These are phyloP conservation scores for Colletes latitarsis DNA, from an alignment of 1,140 invertebrate species.

Conservation along the genomic window DNA sequence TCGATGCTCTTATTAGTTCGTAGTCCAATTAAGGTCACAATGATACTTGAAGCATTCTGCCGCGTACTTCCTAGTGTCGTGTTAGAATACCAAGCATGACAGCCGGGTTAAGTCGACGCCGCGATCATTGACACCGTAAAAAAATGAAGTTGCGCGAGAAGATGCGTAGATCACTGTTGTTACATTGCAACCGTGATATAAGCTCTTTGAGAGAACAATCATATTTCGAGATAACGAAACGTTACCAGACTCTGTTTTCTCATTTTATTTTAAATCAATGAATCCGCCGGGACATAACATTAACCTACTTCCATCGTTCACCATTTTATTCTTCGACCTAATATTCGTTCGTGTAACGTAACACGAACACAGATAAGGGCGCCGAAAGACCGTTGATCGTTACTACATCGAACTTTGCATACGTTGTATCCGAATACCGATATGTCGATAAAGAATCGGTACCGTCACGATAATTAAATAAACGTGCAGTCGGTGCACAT, in stretches of 20 bases:
- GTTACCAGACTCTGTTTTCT: not conserved
- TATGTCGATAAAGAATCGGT: too few species aligned
- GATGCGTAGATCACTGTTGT: not conserved
- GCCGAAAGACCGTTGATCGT: not conserved
- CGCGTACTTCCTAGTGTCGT: constrained; percentile 62
- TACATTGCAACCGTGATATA: too few species aligned
- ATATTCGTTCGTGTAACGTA: not conserved
- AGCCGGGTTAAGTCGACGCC: not conserved
- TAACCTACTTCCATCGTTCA: constrained; percentile 17
- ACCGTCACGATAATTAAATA: not conserved
- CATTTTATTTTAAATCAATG: not conserved
- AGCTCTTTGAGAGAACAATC: not conserved
- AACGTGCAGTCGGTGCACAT: too few species aligned
- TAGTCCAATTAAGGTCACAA: constrained; percentile 69
- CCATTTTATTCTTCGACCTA: not conserved
- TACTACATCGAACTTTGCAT: not conserved
- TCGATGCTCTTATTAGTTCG: constrained; percentile 55
- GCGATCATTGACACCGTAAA: constrained; percentile 27
- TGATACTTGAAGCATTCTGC: constrained; percentile 44
- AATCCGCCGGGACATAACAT: not conserved
- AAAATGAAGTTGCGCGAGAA: not conserved
- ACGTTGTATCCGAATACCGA: not conserved
- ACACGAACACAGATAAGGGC: not conserved
- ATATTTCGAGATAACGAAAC: not conserved
- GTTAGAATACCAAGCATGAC: constrained; percentile 58